phyloP scores from a whole-genome alignment of 2,888 invertebrate species.

The Reticulitermes lucifugus region DNA sequence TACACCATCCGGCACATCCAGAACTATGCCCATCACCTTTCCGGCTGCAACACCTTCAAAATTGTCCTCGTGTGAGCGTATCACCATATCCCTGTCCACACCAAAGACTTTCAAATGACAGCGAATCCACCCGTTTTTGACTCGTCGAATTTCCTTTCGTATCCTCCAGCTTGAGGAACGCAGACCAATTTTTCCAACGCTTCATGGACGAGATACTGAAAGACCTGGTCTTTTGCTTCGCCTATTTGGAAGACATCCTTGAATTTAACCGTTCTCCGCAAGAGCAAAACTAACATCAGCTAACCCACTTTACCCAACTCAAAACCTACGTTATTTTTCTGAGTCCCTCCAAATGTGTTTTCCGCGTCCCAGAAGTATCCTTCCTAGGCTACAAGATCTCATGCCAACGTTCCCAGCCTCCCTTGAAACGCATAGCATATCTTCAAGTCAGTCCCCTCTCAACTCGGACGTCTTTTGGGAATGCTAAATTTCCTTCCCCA shows the following conservation, averaged over 20 bases:
- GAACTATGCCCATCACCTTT: conserved; percentile 28
- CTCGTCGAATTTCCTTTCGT: no score
- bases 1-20: conserved; percentile 51
- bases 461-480: not conserved
- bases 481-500: not conserved
- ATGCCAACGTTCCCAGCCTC: not conserved
- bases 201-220: no score
- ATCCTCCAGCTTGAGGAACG: no score
- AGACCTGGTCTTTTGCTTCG: no score
- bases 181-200: no score
- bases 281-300: no score
- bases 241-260: no score
- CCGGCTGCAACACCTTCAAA: conserved; percentile 56
- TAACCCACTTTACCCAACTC: no score
- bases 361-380: not conserved
- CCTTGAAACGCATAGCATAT: not conserved
- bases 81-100: conserved; percentile 60
- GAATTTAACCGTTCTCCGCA: no score
- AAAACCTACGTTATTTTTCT: no score
- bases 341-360: conserved; percentile 58
- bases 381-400: not conserved
- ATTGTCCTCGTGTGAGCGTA: conserved; percentile 59
- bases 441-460: not conserved
- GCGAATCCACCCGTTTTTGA: conserved; percentile 57
- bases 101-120: conserved; percentile 60